Base-by-base conservation (phyloP, 2,888 invertebrate species). In the Yponomeuta evonymella region DNA sequence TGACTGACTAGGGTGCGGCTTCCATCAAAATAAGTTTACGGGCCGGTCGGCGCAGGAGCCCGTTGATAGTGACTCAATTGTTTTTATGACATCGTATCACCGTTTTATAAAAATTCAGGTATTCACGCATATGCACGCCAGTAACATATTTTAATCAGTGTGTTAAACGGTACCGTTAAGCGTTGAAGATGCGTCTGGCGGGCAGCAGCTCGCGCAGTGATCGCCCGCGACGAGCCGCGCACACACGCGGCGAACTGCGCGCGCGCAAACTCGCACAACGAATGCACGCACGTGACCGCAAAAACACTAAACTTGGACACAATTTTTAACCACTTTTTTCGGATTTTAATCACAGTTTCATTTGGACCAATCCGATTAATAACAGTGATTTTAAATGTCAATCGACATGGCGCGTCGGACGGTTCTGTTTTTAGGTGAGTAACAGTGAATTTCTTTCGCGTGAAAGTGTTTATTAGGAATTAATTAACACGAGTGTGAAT, bases 401-500 rank as follows among this genome's bases (percentile, higher is more conserved):
- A 29, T 65, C 12, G 30, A 30, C 33, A 65, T 65, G 65, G 65
- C 65, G 65, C 65, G 65, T 23, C 9, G 29, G 33, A 33, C 65
- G 65, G 65, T 65, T 65, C 29, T 65, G 33, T 30, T 65, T 65
- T 30, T 65, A 65, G 65, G 65, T 65, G 33, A 65, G 65, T 30
- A 58, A 58, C 51, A 58, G 51, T 58, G 51, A 58, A 15, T 58
- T 58, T 58, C 15, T 58, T 58, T 58, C 15, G 51, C 51, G 51
- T 58, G 51, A 58, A 58, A 58, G 51, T 58, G 51, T 58, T 58
- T 58, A 15, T 58, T 58, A 58, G 15, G 51, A 58, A 58, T 58
- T 15, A 58, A 58, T 58, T 58, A 58, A 2, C 51, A 15, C 12
- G 51, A 15, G 51, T 58, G 51, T 12, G 23, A 23, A 23, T 23